Evolutionary conservation across 2,888 invertebrate genomes (phyloP), one percentile per base, ranked within the genome.

Genomic region (Agriopis leucophaearia): DNA sequence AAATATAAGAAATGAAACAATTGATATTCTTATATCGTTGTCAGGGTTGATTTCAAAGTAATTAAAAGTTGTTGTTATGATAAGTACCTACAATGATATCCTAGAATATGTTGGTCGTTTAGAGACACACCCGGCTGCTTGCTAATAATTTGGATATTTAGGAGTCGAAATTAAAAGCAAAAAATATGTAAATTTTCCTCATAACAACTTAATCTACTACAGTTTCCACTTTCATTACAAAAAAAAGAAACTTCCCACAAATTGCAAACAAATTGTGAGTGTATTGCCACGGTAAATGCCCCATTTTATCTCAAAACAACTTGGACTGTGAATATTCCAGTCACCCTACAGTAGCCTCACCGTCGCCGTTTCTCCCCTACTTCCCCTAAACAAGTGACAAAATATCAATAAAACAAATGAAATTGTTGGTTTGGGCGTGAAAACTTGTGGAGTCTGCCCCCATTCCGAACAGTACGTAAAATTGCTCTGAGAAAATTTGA

Each of bases 331-430:
- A 68, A 68, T 71, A 72, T 70, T 1, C 66, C 70, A 64, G 45
- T 35, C 55, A 69, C 74, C 79, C 70, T 69, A 27, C 5, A 70
- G 71, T 70, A 67, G 70, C 71, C 69, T 66, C 64, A 57, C 38
- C 36, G 51, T 65, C 61, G 59, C 69, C 71, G 51, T 38, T 61
- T 73, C 68, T 55, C 65, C 70, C 70, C 70, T 59, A 59, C 48
- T 66, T 69, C 70, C 70, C 65, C 73, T 56, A 45, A 50, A 44
- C 52, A 70, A 71, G 77, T 81, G 80, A 80, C 82, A 82, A 80
- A 84, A 83, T 86, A 83, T 83, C 84, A 83, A 86, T 87, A 84
- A 88, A 87, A 86, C 83, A 86, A 87, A 88, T 85, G 81, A 79
- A 85, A 84, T 80, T 78, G 79, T 78, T 76, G 78, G 75, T 64